Evolutionary conservation across 2,113 vertebrate species (phyloP).

Genomic region (Zosterops pallidus): DNA sequence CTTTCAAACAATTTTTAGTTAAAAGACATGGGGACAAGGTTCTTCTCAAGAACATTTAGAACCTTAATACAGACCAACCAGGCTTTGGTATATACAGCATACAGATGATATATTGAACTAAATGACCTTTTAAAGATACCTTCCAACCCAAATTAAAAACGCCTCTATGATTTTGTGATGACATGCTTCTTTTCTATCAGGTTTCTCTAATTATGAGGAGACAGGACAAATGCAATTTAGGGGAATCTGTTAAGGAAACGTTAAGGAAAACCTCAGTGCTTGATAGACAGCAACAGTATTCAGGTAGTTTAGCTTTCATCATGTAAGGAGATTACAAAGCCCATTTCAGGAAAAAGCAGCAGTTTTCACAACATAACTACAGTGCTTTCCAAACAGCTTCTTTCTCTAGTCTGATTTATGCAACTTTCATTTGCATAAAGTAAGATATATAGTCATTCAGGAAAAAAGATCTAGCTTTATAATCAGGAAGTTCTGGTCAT

Average conservation of each 20-base stretch:
- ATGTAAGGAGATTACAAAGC: not conserved
- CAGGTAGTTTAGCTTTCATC: not conserved
- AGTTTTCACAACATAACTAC: not conserved
- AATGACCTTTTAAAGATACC: not conserved
- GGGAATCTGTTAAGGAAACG: not conserved
- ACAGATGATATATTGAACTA: not conserved
- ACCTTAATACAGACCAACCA: not conserved
- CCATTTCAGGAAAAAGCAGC: not conserved
- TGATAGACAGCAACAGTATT: not conserved
- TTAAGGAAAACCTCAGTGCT: not conserved
- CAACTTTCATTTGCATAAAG: not conserved
- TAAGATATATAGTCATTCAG: not conserved
- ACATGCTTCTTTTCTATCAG: not conserved
- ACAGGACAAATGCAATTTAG: not conserved
- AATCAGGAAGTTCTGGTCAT: not conserved
- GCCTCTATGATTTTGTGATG: not conserved
- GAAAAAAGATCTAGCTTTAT: not conserved
- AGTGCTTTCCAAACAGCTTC: not conserved
- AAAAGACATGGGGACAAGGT: not conserved
- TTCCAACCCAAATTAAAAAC: not conserved
- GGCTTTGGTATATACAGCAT: not conserved
- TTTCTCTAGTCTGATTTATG: not conserved
- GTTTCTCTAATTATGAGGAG: not conserved
- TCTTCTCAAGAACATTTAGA: not conserved
- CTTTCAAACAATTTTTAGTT: not conserved